Evolutionary conservation across 2,888 invertebrate species (phyloP).

Genomic region (Drosophila falleni): DNA sequence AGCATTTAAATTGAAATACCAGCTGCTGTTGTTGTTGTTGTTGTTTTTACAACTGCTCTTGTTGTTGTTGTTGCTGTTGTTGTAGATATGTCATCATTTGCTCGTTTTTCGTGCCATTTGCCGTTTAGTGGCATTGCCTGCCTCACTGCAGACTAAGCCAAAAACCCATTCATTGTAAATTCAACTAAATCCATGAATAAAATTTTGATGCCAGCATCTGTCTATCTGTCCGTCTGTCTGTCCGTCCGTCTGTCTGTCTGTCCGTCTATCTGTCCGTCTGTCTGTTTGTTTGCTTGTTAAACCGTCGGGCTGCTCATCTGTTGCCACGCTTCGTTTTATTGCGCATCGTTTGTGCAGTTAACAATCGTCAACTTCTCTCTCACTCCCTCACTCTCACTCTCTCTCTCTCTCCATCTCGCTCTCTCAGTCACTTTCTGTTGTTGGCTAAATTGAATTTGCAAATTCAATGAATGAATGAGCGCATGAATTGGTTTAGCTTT

Average conservation of each 20-base stretch:
- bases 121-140: slow-evolving; percentile 50
- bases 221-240: slow-evolving; percentile 20
- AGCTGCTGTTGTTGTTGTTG: slow-evolving; percentile 44
- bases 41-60: slow-evolving; percentile 16
- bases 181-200: slow-evolving; percentile 80
- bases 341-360: slow-evolving; percentile 72
- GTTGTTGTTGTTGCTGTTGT: slow-evolving; percentile 35
- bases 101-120: slow-evolving; percentile 71
- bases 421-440: slow-evolving; percentile 6
- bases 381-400: slow-evolving; percentile 9
- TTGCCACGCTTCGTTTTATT: slow-evolving; percentile 70
- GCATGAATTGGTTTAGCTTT: slow-evolving; percentile 80
- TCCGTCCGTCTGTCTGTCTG: slow-evolving; percentile 13
- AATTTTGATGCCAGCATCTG: slow-evolving; percentile 63
- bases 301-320: slow-evolving; percentile 48
- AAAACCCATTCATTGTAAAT: slow-evolving; percentile 77
- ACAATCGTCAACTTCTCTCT: slow-evolving; percentile 53
- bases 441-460: slow-evolving; percentile 82
- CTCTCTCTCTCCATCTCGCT: neutral
- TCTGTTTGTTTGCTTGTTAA: slow-evolving; percentile 31
- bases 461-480: slow-evolving; percentile 84
- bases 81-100: slow-evolving; percentile 73
- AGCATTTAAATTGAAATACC: slow-evolving; percentile 76
- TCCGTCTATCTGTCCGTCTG: slow-evolving; percentile 22
- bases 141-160: slow-evolving; percentile 52